Base-by-base conservation (phyloP, 2,888 invertebrate genomes). In the Piscicola geometra region DNA sequence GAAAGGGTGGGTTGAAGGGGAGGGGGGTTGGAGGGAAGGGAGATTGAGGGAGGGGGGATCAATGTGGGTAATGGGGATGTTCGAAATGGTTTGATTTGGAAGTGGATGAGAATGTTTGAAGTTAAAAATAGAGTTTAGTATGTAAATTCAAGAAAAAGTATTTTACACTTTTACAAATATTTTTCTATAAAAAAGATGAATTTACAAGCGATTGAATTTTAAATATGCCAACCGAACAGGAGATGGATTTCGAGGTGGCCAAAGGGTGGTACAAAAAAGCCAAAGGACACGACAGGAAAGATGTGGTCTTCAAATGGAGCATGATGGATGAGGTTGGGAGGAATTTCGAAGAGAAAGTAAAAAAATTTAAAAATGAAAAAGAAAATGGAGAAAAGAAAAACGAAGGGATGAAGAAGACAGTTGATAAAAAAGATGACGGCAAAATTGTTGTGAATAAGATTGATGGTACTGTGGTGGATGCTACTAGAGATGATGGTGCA, bases 271-370 rank as follows among this genome's bases (percentile, higher is more conserved):
- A 56, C 60, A 56, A 56, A n/a, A 56, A 21, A 21, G 60, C 60
- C 3, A 56, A 56, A 21, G 3, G 12, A 3, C n/a, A 18, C 60
- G 60, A 56, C 60, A 3, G 12, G 9, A 21, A 25, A 15, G 12
- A 56, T 21, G 25, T 56, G 25, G n/a, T 56, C 21, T 56, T 56
- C 60, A 56, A 56, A 21, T 56, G 60, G 60, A 56, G n/a, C 25
- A 56, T 72, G 33, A 0, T 50, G 72, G 72, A 56, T 32, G 25
- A 35, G 52, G 56, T 72, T 12, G 56, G 25, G 32, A 56, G 30
- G 47, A 71, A 41, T 2, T 36, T 41, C 41, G 41, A 47, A 1
- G 71, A 41, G 28, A 35, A 30, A 47, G 25, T 3, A 15, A n/a
- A 56, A 56, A 56, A 25, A 72, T 18, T 52, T n/a, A 56, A 56